phyloP scores from a whole-genome alignment of 2,888 invertebrate genomes.

The Dolichomitus sp. region DNA sequence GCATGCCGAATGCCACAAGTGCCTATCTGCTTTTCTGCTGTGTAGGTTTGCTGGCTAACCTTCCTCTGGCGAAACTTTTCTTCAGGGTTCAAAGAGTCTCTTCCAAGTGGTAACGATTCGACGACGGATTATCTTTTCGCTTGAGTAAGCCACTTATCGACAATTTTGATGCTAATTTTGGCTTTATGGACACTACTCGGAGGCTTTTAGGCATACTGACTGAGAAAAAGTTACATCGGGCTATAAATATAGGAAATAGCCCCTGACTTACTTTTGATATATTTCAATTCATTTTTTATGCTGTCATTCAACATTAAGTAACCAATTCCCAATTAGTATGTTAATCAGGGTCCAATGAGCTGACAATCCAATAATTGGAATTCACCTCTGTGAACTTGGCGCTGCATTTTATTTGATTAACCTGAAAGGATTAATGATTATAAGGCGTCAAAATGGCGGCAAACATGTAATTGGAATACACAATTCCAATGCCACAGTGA shows the following conservation, averaged over 20 bases:
- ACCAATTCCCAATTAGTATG: neutral
- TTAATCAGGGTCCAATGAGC: neutral
- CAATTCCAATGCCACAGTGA: neutral
- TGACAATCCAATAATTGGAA: neutral
- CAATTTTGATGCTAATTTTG: conserved; percentile 80
- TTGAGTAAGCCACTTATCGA: conserved; percentile 80
- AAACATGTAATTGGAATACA: neutral
- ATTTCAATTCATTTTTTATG: neutral
- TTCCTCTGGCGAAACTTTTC: neutral
- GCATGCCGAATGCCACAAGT: conserved; percentile 48
- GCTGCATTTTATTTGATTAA: neutral
- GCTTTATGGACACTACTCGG: conserved; percentile 59
- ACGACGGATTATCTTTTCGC: conserved; percentile 80
- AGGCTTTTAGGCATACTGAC: neutral
- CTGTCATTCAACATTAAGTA: neutral
- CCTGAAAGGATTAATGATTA: neutral
- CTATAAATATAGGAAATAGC: no score
- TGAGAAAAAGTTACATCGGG: neutral
- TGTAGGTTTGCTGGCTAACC: neutral
- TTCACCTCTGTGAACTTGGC: neutral
- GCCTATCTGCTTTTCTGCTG: conserved; percentile 40
- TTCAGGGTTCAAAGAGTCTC: conserved; percentile 72
- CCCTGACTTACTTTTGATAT: neutral
- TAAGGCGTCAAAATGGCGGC: neutral
- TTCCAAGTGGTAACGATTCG: conserved; percentile 75